Evolutionary conservation across 2,113 vertebrate genomes (phyloP).

Genomic region (Gorsachius goisagi): DNA sequence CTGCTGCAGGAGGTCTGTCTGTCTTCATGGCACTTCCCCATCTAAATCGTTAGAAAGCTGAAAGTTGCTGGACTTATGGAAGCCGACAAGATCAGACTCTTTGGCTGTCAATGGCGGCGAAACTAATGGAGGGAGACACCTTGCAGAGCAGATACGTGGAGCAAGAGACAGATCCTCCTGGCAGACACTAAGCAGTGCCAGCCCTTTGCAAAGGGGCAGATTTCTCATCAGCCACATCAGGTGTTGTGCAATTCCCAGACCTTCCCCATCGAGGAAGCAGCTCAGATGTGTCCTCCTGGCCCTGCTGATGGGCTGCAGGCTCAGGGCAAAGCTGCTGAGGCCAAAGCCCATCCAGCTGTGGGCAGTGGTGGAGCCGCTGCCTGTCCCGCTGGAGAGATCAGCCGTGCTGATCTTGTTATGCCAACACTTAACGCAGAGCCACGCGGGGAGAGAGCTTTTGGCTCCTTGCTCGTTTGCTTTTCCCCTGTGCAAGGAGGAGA

Average conservation of each 20-base stretch:
- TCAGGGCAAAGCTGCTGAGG: background rate
- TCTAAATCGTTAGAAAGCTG: rapidly evolving
- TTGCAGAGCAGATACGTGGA: background rate
- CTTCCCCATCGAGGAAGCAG: rapidly evolving
- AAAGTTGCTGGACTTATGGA: background rate
- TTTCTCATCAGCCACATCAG: background rate
- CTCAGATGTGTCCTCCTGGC: background rate
- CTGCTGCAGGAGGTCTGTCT: background rate
- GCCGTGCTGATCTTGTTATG: background rate
- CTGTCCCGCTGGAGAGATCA: background rate
- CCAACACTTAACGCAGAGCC: background rate
- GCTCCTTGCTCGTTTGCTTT: background rate
- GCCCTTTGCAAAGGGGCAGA: rapidly evolving
- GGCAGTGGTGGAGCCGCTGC: background rate
- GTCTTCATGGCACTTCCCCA: background rate
- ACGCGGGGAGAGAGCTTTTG: background rate
- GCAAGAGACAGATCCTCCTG: background rate
- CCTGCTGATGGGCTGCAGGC: background rate
- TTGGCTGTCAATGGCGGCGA: background rate
- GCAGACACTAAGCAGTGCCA: background rate
- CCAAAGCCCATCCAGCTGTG: background rate
- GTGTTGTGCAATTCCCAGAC: background rate
- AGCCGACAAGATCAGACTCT: background rate
- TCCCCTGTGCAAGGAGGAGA: background rate
- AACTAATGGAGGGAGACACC: background rate